These are phyloP conservation scores for Metopolophium dirhodum DNA, from an alignment of 1,140 invertebrate species.

Conservation along the genomic window DNA sequence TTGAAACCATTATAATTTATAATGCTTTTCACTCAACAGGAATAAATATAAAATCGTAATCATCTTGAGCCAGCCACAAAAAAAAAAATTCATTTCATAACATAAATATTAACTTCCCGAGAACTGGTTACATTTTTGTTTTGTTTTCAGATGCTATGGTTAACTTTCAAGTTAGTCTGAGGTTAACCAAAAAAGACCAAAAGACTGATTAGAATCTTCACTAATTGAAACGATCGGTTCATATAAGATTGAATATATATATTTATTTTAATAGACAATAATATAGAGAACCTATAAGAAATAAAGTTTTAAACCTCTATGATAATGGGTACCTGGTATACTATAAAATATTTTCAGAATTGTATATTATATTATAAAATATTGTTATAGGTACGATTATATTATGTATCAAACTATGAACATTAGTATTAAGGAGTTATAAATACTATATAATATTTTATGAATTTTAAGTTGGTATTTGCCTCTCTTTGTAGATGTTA, in stretches of 20 bases:
- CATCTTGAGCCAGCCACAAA: background rate
- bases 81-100: background rate
- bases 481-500: background rate
- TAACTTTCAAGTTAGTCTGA: background rate
- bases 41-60: background rate
- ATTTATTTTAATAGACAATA: background rate
- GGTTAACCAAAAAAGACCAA: too few species aligned
- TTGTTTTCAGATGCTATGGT: background rate
- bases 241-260: background rate
- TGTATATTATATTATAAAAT: background rate
- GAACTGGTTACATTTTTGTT: background rate
- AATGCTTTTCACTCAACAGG: background rate
- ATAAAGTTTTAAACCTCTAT: background rate
- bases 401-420: background rate
- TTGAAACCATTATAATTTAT: background rate
- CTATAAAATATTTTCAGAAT: background rate
- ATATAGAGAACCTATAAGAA: background rate
- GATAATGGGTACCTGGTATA: background rate
- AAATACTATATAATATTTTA: background rate
- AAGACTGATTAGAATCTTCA: background rate
- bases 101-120: background rate
- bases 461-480: background rate
- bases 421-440: background rate
- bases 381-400: background rate
- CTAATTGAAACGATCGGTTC: background rate